A percentile compares a stretch with the other conserved stretches of the same genome.
Conservation (phyloP, 2,888 invertebrate species). For the Conomelus anceps region DNA sequence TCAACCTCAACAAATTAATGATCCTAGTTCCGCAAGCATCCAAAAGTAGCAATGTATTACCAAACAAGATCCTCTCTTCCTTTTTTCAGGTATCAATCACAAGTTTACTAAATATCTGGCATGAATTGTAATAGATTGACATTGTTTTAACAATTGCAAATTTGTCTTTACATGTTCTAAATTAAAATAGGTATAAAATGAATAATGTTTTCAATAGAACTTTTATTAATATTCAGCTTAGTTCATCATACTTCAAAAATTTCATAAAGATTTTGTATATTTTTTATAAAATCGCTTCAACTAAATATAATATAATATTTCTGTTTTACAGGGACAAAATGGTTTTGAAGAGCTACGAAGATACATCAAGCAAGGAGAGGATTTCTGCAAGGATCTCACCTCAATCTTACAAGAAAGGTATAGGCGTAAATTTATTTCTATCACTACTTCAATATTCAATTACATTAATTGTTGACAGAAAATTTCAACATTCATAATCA, state of each 20-base stretch:
- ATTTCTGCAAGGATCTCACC: conserved; percentile 88
- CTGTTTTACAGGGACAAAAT: conserved; percentile 70
- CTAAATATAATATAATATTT: conserved; percentile 14
- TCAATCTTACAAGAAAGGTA: conserved; percentile 88
- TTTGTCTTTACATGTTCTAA: no score
- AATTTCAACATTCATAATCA: no score
- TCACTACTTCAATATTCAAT: not conserved
- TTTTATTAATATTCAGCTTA: no score
- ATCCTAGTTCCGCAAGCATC: not conserved
- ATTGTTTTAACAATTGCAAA: no score
- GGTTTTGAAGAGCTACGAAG: conserved; percentile 89
- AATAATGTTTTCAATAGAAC: no score
- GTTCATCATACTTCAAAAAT: no score
- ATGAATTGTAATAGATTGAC: no score
- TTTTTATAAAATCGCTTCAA: not conserved
- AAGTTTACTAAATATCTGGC: not conserved
- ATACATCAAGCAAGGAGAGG: conserved; percentile 89
- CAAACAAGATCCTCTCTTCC: not conserved
- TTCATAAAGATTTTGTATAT: not conserved
- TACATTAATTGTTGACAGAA: no score
- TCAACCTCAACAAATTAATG: not conserved
- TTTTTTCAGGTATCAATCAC: not conserved
- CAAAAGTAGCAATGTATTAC: not conserved
- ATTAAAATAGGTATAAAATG: no score
- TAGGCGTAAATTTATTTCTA: conserved; percentile 30